These are phyloP conservation scores for Phoeniculus purpureus DNA, from an alignment of 2,797 vertebrate species.

Conservation along the genomic window DNA sequence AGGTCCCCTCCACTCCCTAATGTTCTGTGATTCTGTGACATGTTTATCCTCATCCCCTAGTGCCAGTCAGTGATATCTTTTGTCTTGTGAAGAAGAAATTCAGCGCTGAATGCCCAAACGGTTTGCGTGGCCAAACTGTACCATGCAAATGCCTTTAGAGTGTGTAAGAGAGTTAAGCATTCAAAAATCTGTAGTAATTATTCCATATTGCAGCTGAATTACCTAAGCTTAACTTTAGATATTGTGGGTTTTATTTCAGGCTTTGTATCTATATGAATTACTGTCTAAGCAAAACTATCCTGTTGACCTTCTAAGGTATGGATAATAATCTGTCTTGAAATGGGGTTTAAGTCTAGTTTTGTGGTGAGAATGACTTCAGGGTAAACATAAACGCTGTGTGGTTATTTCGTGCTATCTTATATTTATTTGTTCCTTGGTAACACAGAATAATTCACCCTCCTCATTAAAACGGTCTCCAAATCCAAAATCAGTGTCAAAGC, in stretches of 20 bases:
- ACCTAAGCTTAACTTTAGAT: not conserved
- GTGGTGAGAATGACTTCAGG: not conserved
- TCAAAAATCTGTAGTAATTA: not conserved
- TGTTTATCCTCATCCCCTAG: not conserved
- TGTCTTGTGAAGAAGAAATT: not conserved
- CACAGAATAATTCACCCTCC: not conserved
- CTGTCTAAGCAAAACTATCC: constrained; percentile 60
- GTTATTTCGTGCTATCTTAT: not conserved
- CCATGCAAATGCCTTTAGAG: not conserved
- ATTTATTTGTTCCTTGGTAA: not conserved
- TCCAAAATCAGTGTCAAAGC: not conserved
- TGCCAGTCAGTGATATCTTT: not conserved
- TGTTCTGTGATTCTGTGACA: not conserved
- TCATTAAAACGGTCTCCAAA: not conserved
- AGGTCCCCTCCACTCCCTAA: not conserved
- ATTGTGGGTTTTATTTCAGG: constrained; percentile 70
- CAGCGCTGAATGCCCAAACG: not conserved
- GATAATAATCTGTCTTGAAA: not conserved
- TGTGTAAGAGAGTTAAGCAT: not conserved
- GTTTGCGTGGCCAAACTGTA: not conserved
- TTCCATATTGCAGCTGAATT: not conserved
- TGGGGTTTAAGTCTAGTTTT: not conserved
- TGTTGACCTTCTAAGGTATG: constrained; percentile 79
- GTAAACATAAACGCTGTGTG: not conserved
- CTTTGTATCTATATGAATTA: constrained; percentile 79